phyloP scores from a whole-genome alignment of 1,140 invertebrate genomes.

The Polypedilum vanderplanki region DNA sequence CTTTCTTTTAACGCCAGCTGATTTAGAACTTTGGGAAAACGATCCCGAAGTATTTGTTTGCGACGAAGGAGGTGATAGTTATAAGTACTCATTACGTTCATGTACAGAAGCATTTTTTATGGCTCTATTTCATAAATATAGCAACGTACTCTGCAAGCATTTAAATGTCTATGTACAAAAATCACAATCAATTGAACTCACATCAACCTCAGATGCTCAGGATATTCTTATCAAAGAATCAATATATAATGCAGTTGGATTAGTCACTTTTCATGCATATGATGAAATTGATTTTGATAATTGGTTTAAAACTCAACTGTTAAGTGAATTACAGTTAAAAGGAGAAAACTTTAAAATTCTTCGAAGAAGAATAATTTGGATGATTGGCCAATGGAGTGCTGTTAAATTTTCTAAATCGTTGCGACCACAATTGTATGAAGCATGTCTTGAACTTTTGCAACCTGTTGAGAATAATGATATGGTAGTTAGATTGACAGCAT shows the following conservation, averaged over 20 bases:
- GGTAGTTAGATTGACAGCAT: slow-evolving; percentile 74
- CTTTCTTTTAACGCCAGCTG: slow-evolving; percentile 74
- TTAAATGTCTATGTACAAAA: slow-evolving; percentile 63
- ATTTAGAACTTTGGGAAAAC: slow-evolving; percentile 80
- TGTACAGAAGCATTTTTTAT: slow-evolving; percentile 82
- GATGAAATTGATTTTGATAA: slow-evolving; percentile 89
- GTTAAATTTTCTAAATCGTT: slow-evolving; percentile 76
- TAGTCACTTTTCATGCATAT: slow-evolving; percentile 85
- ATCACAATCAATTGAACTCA: slow-evolving; percentile 53
- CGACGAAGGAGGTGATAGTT: slow-evolving; percentile 82
- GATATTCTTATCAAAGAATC: slow-evolving; percentile 84
- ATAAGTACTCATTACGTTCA: slow-evolving; percentile 84
- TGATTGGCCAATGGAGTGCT: slow-evolving; percentile 78
- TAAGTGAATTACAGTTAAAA: slow-evolving; percentile 73
- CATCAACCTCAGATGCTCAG: slow-evolving; percentile 59
- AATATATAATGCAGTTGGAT: slow-evolving; percentile 87
- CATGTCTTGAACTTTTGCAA: slow-evolving; percentile 63
- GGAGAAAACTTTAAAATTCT: slow-evolving; percentile 83
- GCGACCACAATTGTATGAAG: slow-evolving; percentile 72
- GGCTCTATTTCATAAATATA: slow-evolving; percentile 74
- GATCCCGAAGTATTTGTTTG: slow-evolving; percentile 84
- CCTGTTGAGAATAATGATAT: slow-evolving; percentile 60
- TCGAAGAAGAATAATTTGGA: slow-evolving; percentile 76
- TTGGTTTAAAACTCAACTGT: slow-evolving; percentile 80
- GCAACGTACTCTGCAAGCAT: slow-evolving; percentile 60